These are phyloP conservation scores for Asteroscopus sphinx DNA, from an alignment of 2,888 invertebrate genomes.

Conservation along the genomic window DNA sequence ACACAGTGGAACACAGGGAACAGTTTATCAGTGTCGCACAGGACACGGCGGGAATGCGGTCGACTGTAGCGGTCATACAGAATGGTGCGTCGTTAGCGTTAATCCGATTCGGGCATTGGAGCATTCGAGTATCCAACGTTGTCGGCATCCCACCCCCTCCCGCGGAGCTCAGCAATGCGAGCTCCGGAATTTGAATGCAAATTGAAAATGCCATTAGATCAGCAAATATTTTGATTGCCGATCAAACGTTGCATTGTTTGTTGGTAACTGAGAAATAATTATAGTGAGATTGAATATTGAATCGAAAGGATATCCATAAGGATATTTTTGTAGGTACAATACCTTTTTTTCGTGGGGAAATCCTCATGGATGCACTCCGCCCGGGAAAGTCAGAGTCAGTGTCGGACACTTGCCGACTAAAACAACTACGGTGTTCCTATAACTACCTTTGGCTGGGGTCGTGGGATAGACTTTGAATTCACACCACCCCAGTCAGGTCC, in stretches of 20 bases:
- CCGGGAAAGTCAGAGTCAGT: too few relatives aligned
- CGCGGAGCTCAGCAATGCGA: constrained; percentile 71
- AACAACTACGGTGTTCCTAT: too few relatives aligned
- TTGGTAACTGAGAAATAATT: constrained; percentile 71
- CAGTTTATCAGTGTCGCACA: constrained; percentile 73
- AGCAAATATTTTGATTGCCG: constrained; percentile 80
- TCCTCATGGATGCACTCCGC: too few relatives aligned
- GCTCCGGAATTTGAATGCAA: constrained; percentile 85
- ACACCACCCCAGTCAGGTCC: too few relatives aligned
- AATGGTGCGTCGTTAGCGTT: constrained; percentile 87
- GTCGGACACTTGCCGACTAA: too few relatives aligned
- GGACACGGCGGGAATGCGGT: constrained; percentile 67
- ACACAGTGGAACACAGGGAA: too few relatives aligned
- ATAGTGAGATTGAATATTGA: constrained; percentile 50
- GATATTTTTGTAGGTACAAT: neutral
- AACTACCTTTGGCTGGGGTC: too few relatives aligned
- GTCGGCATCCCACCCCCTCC: constrained; percentile 70
- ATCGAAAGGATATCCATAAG: constrained; percentile 17
- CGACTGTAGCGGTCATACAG: constrained; percentile 69
- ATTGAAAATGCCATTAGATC: constrained; percentile 88
- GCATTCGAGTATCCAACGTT: constrained; percentile 72
- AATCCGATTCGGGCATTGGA: constrained; percentile 85
- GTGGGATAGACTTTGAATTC: too few relatives aligned
- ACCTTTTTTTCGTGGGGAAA: too few relatives aligned
- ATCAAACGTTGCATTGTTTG: constrained; percentile 76